A percentile compares a stretch with the other conserved stretches of the same genome.
Conservation (phyloP, 2,888 invertebrate genomes). For the Harmothoe impar region DNA sequence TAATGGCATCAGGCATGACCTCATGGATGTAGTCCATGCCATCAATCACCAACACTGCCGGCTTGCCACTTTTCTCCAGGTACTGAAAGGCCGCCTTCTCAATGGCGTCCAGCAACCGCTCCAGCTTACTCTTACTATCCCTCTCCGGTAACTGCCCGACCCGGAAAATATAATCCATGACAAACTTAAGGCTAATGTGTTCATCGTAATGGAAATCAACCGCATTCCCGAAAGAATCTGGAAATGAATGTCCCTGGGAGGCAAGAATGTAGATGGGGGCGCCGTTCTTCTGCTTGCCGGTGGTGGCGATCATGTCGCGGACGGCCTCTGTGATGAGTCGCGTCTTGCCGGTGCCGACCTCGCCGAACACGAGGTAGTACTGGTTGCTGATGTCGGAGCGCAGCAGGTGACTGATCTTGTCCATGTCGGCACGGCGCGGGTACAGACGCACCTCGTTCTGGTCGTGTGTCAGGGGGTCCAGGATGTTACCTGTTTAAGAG, state of each 20-base stretch:
- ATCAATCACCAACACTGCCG: constrained; percentile 71
- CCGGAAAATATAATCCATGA: constrained; percentile 69
- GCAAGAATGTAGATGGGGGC: constrained; percentile 70
- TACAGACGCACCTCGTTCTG: constrained; percentile 66
- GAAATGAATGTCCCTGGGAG: constrained; percentile 69
- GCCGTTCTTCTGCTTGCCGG: constrained; percentile 62
- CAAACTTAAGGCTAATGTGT: constrained; percentile 70
- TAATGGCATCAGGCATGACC: constrained; percentile 67
- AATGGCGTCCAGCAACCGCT: constrained; percentile 69
- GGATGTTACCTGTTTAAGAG: constrained; percentile 67
- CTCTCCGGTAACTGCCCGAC: constrained; percentile 68
- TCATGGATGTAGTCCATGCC: constrained; percentile 65
- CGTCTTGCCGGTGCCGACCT: constrained; percentile 71
- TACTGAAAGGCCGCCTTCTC: constrained; percentile 69
- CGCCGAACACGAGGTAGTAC: constrained; percentile 71
- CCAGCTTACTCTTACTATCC: constrained; percentile 66
- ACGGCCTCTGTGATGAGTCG: constrained; percentile 68
- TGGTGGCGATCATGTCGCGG: constrained; percentile 63
- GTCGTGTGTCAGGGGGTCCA: constrained; percentile 69
- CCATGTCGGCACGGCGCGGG: constrained; percentile 44
- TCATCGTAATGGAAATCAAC: constrained; percentile 71
- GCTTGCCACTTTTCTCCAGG: constrained; percentile 58
- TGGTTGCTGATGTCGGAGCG: constrained; percentile 66
- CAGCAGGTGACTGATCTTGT: constrained; percentile 46
- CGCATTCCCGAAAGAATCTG: constrained; percentile 69